Base-by-base conservation (phyloP, 2,797 vertebrate species). In the Anniella stebbinsi region DNA sequence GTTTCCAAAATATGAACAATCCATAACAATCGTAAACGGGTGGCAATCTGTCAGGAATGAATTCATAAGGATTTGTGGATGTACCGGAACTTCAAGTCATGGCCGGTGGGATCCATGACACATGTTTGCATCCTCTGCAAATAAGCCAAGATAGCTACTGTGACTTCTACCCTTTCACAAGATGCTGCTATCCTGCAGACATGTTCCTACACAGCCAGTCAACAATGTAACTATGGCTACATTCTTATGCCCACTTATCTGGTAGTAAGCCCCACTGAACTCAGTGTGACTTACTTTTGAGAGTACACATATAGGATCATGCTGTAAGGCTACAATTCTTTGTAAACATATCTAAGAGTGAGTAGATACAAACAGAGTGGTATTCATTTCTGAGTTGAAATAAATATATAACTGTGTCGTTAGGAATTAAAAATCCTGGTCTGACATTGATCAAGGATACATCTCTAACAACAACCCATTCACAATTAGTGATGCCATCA, bases 401-500 rank as follows among this genome's bases (percentile, higher is more conserved):
- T 51, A 10, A n/a, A n/a, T 45, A 51, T 51, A 51, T 4, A 51
- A 51, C 10, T 8, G 51, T 51, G 51, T 51, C 10, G 9, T 45
- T 9, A 51, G 51, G 8, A 48, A 3, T 33, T 93, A 33, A 81
- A 93, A 83, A 45, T 72, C 4, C 57, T 89, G 28, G 1, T 76
- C 5, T 91, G 63, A 86, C 75, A 70, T 57, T 75, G 30, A 36
- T 1, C 77, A 81, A 51, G 10, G 45, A 69, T 89, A 0, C 84
- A 17, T 87, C 33, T 92, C 66, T 91, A 90, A 80, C 57, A 60
- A 28, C 28, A 92, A 84, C 70, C 84, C 38, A 85, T 69, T 93
- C 28, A 66, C 21, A 89, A 45, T 51, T 51, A 51, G 51, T 8
- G 10, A 51, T 51, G 51, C 51, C 51, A 51, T 51, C 51, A 51